A percentile compares a stretch with the other conserved stretches of the same genome.
phyloP scores from a whole-genome alignment of 2,888 invertebrate genomes.

The Scelioninae gen. 1 region DNA sequence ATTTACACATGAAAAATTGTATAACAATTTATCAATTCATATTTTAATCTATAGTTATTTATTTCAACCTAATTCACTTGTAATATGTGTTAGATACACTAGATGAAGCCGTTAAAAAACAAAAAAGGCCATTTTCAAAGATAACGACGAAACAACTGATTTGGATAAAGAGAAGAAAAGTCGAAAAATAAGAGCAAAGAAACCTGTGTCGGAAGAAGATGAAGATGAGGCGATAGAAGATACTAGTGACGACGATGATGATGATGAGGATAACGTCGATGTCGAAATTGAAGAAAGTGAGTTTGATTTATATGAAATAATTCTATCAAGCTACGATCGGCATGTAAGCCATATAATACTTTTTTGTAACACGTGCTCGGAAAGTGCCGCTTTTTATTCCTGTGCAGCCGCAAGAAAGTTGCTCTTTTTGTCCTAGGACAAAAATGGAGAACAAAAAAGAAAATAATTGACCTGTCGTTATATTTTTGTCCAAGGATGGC shows the following conservation, averaged over 20 bases:
- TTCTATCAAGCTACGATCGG: too few relatives aligned
- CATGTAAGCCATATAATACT: not conserved
- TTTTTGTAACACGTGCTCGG: too few relatives aligned
- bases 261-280: not conserved
- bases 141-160: constrained; percentile 2
- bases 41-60: not conserved
- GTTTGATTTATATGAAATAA: not conserved
- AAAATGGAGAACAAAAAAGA: too few relatives aligned
- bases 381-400: too few relatives aligned
- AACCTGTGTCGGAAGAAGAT: constrained; percentile 3
- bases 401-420: too few relatives aligned
- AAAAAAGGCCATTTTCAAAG: not conserved
- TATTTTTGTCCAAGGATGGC: too few relatives aligned
- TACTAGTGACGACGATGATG: not conserved
- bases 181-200: constrained; percentile 3
- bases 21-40: not conserved
- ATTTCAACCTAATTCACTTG: not conserved
- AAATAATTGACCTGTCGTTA: too few relatives aligned
- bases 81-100: constrained; percentile 1
- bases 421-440: too few relatives aligned
- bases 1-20: not conserved
- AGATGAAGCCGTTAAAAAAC: not conserved
- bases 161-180: not conserved
- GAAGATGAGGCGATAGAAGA: not conserved
- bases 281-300: not conserved